Evolutionary conservation across 2,888 invertebrate genomes (phyloP), one percentile per base, ranked within the genome.

Genomic region (Cheilosia scutellata): DNA sequence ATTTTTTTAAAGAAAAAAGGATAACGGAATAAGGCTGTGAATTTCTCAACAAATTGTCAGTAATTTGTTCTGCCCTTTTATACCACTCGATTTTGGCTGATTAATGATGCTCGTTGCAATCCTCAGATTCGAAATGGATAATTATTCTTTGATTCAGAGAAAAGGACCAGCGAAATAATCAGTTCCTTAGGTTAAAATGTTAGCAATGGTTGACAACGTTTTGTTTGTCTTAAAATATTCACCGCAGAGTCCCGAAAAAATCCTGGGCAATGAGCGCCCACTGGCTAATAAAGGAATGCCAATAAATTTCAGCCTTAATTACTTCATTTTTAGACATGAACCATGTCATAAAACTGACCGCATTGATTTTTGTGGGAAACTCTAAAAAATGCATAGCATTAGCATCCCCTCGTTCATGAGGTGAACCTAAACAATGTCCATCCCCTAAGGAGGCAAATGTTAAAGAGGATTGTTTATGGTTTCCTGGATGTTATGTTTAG

Each of bases 11-110:
- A 7, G 42, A 16, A 33, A 57, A 76, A 66, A 55, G 31, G 27
- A 74, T 55, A 33, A 65, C 25, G 11, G n/a, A 1, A 4, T 9
- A 31, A 9, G 27, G n/a, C 29, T 58, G 58, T 66, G 31, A 20
- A 66, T 68, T 76, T 70, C 5, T 9, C 31, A 71, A 55, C 63
- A 78, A 71, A 78, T 71, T 78, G 57, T 49, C 33, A 63, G 37
- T 40, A 78, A 78, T 78, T 78, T 62, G 78, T 78, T 78, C 44
- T 57, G 57, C 57, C 78, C 20, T 68, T 70, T 55, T 20, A 55
- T 25, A 25, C 4, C 57, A 49, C 71, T 63, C 55, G 57, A 65
- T 65, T 65, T 49, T 33, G 40, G 57, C 49, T 78, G 78, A 71
- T 78, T 78, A 49, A 71, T 78, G 62, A n/a, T 16, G 37, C 5